A percentile compares a stretch with the other conserved stretches of the same genome.
Evolutionary conservation across 2,888 invertebrate genomes (phyloP).

Genomic region (Dromius quadrimaculatus): DNA sequence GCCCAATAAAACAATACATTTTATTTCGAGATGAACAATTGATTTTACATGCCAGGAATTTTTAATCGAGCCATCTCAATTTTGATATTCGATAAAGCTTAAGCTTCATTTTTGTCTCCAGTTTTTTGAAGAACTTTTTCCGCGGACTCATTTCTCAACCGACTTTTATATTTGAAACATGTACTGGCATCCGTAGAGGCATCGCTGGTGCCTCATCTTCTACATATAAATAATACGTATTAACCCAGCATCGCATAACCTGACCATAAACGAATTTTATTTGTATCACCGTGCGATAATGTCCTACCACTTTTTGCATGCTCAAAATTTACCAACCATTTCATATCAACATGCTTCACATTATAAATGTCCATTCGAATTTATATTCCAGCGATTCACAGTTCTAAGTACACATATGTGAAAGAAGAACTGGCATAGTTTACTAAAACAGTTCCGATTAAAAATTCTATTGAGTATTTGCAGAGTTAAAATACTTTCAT

Average conservation of each 20-base stretch:
- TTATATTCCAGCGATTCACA: slow-evolving; percentile 58
- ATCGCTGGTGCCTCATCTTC: not conserved
- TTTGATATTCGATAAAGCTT: slow-evolving; percentile 42
- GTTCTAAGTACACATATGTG: not conserved
- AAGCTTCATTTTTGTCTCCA: slow-evolving; percentile 34
- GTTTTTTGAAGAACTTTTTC: slow-evolving; percentile 18
- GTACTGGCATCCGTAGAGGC: slow-evolving; percentile 19
- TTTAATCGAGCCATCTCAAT: slow-evolving; percentile 24
- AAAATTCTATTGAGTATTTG: no score
- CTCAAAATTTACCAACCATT: slow-evolving; percentile 58
- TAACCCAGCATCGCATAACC: slow-evolving; percentile 58
- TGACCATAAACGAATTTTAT: slow-evolving; percentile 63
- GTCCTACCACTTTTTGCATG: slow-evolving; percentile 61
- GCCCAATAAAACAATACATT: slow-evolving; percentile 24
- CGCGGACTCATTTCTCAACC: slow-evolving; percentile 11
- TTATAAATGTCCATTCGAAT: slow-evolving; percentile 62
- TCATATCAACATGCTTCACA: slow-evolving; percentile 55
- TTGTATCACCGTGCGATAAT: slow-evolving; percentile 40
- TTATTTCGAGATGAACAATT: slow-evolving; percentile 30
- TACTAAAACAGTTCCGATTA: not conserved
- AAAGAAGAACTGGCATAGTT: not conserved
- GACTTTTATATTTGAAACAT: slow-evolving; percentile 36
- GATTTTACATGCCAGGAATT: slow-evolving; percentile 37
- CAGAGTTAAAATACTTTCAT: no score
- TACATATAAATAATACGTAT: slow-evolving; percentile 49